Base-by-base conservation (phyloP, 2,797 vertebrate species). In the Amazona ochrocephala region DNA sequence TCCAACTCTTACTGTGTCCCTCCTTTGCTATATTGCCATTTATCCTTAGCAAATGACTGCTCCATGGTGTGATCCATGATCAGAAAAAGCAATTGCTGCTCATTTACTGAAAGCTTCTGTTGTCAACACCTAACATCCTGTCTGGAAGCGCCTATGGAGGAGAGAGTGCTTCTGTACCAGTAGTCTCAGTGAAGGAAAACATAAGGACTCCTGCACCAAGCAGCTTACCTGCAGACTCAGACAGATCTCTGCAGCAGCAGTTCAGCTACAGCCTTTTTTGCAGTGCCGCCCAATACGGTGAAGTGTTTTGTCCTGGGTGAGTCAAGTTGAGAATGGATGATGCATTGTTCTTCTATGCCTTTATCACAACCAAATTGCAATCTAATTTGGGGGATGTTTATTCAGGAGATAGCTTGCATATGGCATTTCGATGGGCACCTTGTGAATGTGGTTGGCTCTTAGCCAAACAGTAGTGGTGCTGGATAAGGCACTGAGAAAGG, bases 71-170 rank as follows among this genome's bases (percentile, higher is more conserved):
- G 48, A 92, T 37, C 68, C 64, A 61, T 30, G 71, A 11, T 92
- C 47, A 84, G 60, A 84, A 74, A 83, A 79, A 34, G 12, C 62
- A 94, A 37, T 90, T 95, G 58, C 93, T 96, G 5, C 89, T 95
- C 27, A 34, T 86, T 90, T 96, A 53, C 65, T 54, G 67, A 91
- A 93, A 93, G n/a, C 60, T 93, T 34, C 67, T 83, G 27, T 85
- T 93, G 26, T 41, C 64, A 87, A 42, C 61, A 74, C 23, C 84
- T 87, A 23, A 90, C 70, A 89, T 41, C 44, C 64, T 79, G 58
- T 86, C 82, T 92, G 71, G 50, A 94, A 92, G 53, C 51, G 64
- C 44, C 32, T 60, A 4, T n/a, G 61, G 32, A 90, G 15, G 68
- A 91, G 29, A 50, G 60, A 50, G 47, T 80, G 54, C 68, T 72